A percentile compares a stretch with the other conserved stretches of the same genome.
Conservation (phyloP, 2,888 invertebrate species). For the Epicampocera succincta region DNA sequence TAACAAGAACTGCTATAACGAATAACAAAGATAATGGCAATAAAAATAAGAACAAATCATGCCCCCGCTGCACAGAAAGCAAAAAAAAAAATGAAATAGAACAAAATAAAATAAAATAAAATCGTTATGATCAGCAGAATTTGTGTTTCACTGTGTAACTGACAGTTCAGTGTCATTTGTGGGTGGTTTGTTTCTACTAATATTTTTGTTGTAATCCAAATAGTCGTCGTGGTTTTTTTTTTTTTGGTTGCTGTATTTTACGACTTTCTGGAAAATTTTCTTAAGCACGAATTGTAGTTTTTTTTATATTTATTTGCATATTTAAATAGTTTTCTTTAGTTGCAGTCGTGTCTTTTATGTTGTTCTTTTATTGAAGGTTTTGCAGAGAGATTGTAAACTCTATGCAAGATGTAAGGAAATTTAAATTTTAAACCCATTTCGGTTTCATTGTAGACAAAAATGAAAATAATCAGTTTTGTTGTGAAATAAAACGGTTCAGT, state of each 20-base stretch:
- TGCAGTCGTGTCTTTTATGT: not conserved
- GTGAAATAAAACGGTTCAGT: too few relatives aligned
- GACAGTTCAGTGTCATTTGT: constrained; percentile 63
- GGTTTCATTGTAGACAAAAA: too few relatives aligned
- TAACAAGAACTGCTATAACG: constrained; percentile 31
- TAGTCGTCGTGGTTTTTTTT: not conserved
- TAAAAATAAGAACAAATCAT: constrained; percentile 24
- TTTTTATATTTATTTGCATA: constrained; percentile 35
- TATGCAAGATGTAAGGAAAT: too few relatives aligned
- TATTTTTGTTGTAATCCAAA: not conserved
- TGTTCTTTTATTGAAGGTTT: not conserved
- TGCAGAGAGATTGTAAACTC: too few relatives aligned
- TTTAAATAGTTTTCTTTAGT: constrained; percentile 13
- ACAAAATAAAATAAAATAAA: constrained; percentile 25
- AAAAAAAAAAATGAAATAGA: constrained; percentile 13
- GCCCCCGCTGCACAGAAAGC: not conserved
- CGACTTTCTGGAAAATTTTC: too few relatives aligned
- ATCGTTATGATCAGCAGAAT: constrained; percentile 54
- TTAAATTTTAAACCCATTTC: too few relatives aligned
- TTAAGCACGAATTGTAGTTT: too few relatives aligned
- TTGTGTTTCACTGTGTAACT: constrained; percentile 49
- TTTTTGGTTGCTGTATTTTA: not conserved
- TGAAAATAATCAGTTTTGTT: too few relatives aligned
- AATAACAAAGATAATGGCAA: constrained; percentile 8
- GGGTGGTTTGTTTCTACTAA: constrained; percentile 27